These are phyloP conservation scores for Sphinx pinastri DNA, from an alignment of 2,888 invertebrate species.

Conservation along the genomic window DNA sequence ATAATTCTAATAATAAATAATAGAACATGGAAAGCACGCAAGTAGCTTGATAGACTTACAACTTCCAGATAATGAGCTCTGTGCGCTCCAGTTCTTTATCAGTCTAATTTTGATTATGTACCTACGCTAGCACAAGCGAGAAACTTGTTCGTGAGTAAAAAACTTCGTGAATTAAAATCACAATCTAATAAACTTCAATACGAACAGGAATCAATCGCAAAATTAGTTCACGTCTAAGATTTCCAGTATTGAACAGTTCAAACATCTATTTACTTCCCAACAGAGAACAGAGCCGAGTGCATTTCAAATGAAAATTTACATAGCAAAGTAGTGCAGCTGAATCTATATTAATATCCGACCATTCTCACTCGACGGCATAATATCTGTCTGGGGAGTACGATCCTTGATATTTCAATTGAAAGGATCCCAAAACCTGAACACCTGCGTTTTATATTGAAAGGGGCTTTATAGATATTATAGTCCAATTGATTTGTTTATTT, in stretches of 20 bases:
- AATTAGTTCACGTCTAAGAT: neutral
- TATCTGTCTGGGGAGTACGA: conserved; percentile 23
- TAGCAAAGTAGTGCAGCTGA: conserved; percentile 19
- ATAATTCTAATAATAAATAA: too few species aligned
- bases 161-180: too few species aligned
- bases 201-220: too few species aligned
- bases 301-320: conserved; percentile 20
- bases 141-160: too few species aligned
- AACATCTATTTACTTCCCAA: neutral
- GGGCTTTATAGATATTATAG: neutral
- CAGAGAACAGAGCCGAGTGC: conserved; percentile 9
- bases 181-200: too few species aligned
- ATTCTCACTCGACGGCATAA: conserved; percentile 13
- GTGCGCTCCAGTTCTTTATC: too few species aligned
- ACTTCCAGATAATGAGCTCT: too few species aligned
- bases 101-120: too few species aligned
- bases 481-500: neutral
- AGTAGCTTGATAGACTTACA: too few species aligned
- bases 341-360: conserved; percentile 25
- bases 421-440: neutral
- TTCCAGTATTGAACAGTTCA: neutral
- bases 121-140: too few species aligned
- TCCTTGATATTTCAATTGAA: neutral
- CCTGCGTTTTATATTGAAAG: neutral
- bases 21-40: too few species aligned